These are phyloP conservation scores for Drosophila triauraria DNA, from an alignment of 1,140 invertebrate species.

Conservation along the genomic window DNA sequence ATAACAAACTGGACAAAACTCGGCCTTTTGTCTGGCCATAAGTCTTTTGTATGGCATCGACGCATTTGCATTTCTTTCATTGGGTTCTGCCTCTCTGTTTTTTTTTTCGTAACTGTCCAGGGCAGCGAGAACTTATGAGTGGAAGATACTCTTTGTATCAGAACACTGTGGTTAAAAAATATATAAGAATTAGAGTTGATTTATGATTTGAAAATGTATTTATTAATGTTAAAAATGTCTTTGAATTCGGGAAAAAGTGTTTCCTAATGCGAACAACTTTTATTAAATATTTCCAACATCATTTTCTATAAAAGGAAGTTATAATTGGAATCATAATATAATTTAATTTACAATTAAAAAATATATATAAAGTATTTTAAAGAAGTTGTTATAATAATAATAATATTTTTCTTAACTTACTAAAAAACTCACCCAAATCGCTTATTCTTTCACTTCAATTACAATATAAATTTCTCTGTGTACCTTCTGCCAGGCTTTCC, in stretches of 20 bases:
- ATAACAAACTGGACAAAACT: slow-evolving; percentile 27
- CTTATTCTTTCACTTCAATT: not conserved
- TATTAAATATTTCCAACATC: not conserved
- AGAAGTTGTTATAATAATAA: not conserved
- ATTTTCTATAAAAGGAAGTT: not conserved
- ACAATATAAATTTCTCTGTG: not conserved
- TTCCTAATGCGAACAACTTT: not conserved
- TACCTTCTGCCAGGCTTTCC: not conserved
- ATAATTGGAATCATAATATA: too few relatives aligned
- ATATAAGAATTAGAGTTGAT: not conserved
- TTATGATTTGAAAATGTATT: too few relatives aligned
- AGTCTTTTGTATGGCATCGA: slow-evolving; percentile 36
- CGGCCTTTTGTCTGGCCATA: slow-evolving; percentile 36
- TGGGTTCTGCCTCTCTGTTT: slow-evolving; percentile 10
- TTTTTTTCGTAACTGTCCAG: slow-evolving; percentile 22
- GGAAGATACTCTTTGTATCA: slow-evolving; percentile 15
- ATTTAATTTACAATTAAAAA: too few relatives aligned
- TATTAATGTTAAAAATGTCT: not conserved
- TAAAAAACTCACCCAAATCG: too few relatives aligned
- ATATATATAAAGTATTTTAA: not conserved
- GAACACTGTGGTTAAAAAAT: not conserved
- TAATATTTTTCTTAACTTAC: too few relatives aligned
- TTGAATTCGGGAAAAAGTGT: not conserved
- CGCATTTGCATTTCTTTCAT: slow-evolving; percentile 50
- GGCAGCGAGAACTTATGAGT: slow-evolving; percentile 30